Conservation (phyloP, 35 echinoderm and acorn worm genomes). For the Holothuria glaberrima region DNA sequence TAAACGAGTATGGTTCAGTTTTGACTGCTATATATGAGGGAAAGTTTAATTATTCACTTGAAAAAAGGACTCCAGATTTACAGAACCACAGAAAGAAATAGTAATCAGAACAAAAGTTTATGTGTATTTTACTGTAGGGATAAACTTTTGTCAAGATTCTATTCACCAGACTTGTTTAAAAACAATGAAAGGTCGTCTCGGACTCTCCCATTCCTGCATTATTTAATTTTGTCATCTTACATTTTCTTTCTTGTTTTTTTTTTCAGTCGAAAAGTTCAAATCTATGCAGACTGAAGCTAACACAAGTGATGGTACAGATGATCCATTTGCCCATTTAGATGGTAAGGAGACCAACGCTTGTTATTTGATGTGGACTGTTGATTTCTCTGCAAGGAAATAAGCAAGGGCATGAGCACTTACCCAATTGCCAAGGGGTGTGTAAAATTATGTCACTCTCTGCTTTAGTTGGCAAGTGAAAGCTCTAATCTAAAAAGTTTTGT, state of each 20-base stretch:
- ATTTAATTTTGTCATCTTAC: not conserved
- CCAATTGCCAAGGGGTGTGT: too few relatives aligned
- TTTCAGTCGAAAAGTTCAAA: conserved; percentile 77
- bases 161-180: too few relatives aligned
- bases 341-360: conserved; percentile 44
- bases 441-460: too few relatives aligned
- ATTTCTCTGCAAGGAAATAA: too few relatives aligned
- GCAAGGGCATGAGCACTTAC: too few relatives aligned
- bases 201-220: not conserved
- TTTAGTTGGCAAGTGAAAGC: too few relatives aligned
- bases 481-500: too few relatives aligned
- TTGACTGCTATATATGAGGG: too few relatives aligned
- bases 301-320: conserved; percentile 30
- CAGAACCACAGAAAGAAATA: not conserved
- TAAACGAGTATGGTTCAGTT: too few relatives aligned
- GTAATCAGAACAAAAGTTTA: not conserved
- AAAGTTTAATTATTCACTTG: not conserved
- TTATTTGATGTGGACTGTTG: too few relatives aligned
- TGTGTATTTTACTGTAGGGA: not conserved
- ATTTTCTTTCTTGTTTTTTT: not conserved
- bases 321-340: conserved; percentile 85
- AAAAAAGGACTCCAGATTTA: not conserved
- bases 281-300: conserved; percentile 25
- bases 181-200: too few relatives aligned
- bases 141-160: too few relatives aligned